Evolutionary conservation across 2,797 vertebrate species (phyloP).

Genomic region (Rhinichthys osculus): DNA sequence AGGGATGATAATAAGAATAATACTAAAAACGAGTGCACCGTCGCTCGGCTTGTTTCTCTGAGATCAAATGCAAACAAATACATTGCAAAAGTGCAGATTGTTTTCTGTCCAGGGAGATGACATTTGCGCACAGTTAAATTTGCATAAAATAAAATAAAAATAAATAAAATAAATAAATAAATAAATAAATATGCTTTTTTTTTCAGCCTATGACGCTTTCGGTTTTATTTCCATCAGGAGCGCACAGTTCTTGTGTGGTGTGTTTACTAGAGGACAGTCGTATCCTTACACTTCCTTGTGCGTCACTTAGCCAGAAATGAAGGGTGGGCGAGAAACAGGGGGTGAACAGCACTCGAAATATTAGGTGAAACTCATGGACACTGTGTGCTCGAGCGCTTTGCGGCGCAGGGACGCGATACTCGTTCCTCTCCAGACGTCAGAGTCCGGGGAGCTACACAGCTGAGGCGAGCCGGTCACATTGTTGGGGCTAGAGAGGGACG

Average conservation of each 20-base stretch:
- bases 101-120: constrained; percentile 30
- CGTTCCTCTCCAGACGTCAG: constrained; percentile 98
- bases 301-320: constrained; percentile 50
- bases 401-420: constrained; percentile 97
- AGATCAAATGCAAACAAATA: constrained; percentile 35
- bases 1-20: neutral
- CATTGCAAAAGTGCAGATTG: constrained; percentile 25
- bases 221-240: constrained; percentile 39
- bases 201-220: constrained; percentile 29
- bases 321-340: constrained; percentile 37
- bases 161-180: too few species aligned
- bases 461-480: constrained; percentile 95
- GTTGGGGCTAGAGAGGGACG: constrained; percentile 91
- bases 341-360: constrained; percentile 62
- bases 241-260: constrained; percentile 35
- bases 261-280: constrained; percentile 68
- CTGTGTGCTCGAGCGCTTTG: constrained; percentile 99
- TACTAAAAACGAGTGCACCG: constrained; percentile 61
- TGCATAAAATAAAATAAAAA: constrained; percentile 51
- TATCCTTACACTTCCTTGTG: constrained; percentile 81
- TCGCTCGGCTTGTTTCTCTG: constrained; percentile 66
- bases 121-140: constrained; percentile 11
- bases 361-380: constrained; percentile 99
- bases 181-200: constrained; percentile 47
- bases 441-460: constrained; percentile 97